These are phyloP conservation scores for Pleuronectes platessa DNA, from an alignment of 2,113 vertebrate species.

Conservation along the genomic window DNA sequence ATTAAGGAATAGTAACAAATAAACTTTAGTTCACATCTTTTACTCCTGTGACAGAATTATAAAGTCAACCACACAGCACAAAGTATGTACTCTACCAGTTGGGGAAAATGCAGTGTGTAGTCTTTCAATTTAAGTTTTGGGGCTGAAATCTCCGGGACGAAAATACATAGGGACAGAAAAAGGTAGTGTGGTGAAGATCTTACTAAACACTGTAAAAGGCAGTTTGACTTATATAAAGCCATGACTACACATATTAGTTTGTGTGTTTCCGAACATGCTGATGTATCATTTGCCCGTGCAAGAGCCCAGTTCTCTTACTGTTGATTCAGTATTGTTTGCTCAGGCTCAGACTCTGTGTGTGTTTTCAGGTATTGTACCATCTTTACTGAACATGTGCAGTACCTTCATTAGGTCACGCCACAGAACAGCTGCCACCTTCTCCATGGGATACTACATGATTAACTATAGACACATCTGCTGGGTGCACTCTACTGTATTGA, in stretches of 20 bases:
- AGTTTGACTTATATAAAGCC: not conserved
- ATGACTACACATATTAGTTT: not conserved
- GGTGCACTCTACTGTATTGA: not conserved
- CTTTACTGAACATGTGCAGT: not conserved
- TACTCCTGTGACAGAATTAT: no score
- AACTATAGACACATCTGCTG: not conserved
- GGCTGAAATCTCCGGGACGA: no score
- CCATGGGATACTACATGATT: not conserved
- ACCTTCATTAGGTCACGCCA: not conserved
- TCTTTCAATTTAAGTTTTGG: no score
- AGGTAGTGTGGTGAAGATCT: not conserved
- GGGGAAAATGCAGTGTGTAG: no score
- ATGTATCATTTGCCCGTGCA: not conserved
- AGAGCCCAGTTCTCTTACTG: not conserved
- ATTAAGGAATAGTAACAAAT: no score
- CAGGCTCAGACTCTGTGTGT: not conserved
- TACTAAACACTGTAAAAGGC: not conserved
- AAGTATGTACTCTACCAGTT: no score
- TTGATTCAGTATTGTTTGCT: constrained; percentile 24
- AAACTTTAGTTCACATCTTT: no score
- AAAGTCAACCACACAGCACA: no score
- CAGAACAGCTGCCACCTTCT: not conserved
- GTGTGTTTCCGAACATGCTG: not conserved
- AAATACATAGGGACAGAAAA: no score
- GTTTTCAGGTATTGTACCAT: not conserved